Base-by-base conservation (phyloP, 2,888 invertebrate genomes). In the Thereva nobilitata region DNA sequence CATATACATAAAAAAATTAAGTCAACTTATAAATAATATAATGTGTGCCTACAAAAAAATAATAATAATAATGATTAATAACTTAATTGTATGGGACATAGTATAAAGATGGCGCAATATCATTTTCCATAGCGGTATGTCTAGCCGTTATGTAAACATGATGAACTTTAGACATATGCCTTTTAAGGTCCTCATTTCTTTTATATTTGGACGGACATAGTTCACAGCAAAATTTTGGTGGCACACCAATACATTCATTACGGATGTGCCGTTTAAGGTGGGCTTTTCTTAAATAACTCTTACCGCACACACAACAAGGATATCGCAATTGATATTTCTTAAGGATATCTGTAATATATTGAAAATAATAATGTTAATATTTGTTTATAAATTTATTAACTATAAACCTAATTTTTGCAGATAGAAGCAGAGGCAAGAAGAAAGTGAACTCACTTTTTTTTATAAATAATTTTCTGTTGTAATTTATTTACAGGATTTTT, bases 211-310 rank as follows among this genome's bases (percentile, higher is more conserved):
- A 72, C 35, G 74, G 71, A 68, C 76, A 76, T 9, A 73, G 63
- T 37, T 72, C 71, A 69, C 76, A 76, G 53, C 73, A 71, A 70
- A 73, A 77, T 71, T 74, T 75, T 52, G 74, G 75, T 52, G 73
- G 71, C 12, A 75, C 73, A 61, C 74, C 75, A 66, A 76, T 75
- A 66, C 77, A 77, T 70, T 76, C 76, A 66, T 74, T 73, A 5
- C 72, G 73, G 6, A 74, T 72, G 67, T 77, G 76, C 5, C 77
- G 74, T 63, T 75, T 75, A 4, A 76, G 71, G 67, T 77, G 76
- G 4, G 75, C 74, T 66, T 76, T 76, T 34, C 76, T 74, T 57
- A 75, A 69, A 68, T 76, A 77, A 68, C 75, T 77, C 65, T 73
- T 75, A 10, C 77, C 77, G 56, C 77, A 77, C 12, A 74, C 70